Evolutionary conservation across 2,888 invertebrate species (phyloP).

Genomic region (Chrysina gloriosa): DNA sequence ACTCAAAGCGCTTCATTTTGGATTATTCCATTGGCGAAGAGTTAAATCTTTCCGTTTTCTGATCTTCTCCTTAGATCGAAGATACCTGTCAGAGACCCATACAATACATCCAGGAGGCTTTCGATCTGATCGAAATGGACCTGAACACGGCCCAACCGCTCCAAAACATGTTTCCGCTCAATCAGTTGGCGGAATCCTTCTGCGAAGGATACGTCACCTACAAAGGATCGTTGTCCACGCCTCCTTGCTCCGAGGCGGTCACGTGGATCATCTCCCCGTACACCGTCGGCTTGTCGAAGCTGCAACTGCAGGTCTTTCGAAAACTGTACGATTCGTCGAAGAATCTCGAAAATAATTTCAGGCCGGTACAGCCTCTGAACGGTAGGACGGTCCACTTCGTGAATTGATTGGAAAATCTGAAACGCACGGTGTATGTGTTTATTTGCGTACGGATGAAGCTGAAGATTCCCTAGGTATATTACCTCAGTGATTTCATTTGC

Average conservation of each 20-base stretch:
- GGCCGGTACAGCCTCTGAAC: conserved; percentile 49
- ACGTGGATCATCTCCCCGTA: conserved; percentile 82
- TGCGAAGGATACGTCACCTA: conserved; percentile 67
- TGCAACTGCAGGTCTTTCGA: conserved; percentile 63
- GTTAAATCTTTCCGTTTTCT: no score
- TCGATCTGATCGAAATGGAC: conserved; percentile 34
- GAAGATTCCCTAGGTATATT: no score
- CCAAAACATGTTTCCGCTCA: conserved; percentile 42
- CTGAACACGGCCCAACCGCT: conserved; percentile 32
- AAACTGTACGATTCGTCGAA: conserved; percentile 37
- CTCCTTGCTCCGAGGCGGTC: conserved; percentile 80
- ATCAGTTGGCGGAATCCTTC: conserved; percentile 44
- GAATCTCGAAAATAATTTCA: conserved; percentile 48
- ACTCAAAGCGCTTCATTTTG: no score
- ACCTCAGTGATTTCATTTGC: no score
- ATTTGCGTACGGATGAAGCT: no score
- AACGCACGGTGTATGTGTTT: no score
- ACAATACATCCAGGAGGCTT: conserved; percentile 34
- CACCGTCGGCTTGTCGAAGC: conserved; percentile 75
- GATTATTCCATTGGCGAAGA: no score
- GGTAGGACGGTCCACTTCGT: conserved; percentile 45
- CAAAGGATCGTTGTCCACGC: conserved; percentile 79
- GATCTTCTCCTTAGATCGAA: no score
- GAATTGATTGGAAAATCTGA: background rate
- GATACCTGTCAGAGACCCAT: conserved; percentile 34